A percentile compares a stretch with the other conserved stretches of the same genome.
These are phyloP conservation scores for Drosophila nigrodunni DNA, from an alignment of 1,140 invertebrate species.

Conservation along the genomic window DNA sequence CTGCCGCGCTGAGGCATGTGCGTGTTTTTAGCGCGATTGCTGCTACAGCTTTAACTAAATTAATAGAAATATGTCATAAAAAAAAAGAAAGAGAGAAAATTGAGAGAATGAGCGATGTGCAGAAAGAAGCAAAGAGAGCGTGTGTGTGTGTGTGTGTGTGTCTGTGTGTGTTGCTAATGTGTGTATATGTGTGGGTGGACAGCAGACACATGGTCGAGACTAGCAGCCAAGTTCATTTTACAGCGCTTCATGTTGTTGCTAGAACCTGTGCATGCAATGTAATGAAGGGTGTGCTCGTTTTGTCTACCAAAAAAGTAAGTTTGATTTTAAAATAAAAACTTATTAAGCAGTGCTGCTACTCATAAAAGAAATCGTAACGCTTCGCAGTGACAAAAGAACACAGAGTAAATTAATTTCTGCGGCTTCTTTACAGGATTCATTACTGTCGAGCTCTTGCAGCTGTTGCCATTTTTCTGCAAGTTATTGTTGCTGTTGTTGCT, in stretches of 20 bases:
- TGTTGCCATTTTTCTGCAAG: not conserved
- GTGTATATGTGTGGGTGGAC: slow-evolving; percentile 16
- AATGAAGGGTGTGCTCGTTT: no score
- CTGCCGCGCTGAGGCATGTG: slow-evolving; percentile 22
- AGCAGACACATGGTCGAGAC: slow-evolving; percentile 48
- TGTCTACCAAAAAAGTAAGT: no score
- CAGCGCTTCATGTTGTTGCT: slow-evolving; percentile 4
- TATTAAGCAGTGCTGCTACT: no score
- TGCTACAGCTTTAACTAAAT: slow-evolving; percentile 56
- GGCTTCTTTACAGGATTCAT: not conserved
- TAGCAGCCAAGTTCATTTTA: slow-evolving; percentile 52
- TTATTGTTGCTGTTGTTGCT: slow-evolving; percentile 35
- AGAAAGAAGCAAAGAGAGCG: not conserved
- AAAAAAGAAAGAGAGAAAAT: not conserved
- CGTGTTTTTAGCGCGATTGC: slow-evolving; percentile 13
- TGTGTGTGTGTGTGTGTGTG: not conserved
- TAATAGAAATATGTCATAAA: slow-evolving; percentile 54
- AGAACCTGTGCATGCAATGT: no score
- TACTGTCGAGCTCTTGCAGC: not conserved
- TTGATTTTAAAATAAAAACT: no score
- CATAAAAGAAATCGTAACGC: no score
- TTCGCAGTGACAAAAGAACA: no score
- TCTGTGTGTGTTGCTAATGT: not conserved
- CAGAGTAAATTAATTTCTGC: no score
- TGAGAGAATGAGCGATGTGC: not conserved